Evolutionary conservation across 2,797 vertebrate species (phyloP), one percentile per base, ranked within the genome.

Genomic region (Ctenosaura bakeri): DNA sequence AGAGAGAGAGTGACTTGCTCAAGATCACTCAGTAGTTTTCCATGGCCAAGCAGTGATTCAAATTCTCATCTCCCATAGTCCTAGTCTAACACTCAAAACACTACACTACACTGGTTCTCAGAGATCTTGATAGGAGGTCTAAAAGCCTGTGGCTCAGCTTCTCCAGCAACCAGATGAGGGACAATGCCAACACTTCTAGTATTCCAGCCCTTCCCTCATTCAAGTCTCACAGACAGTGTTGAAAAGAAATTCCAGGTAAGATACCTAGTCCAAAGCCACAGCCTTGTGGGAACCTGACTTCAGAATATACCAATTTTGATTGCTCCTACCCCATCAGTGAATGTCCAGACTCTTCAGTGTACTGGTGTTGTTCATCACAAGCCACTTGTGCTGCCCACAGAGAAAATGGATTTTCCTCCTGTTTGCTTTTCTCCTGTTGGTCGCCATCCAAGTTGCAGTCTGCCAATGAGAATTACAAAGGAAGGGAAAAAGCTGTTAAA

Each of bases 361-460:
- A 83, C 18, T 62, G 64, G 26, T 73, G 38, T 71, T n/a, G 87
- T 46, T 91, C 83, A 10, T 7, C 69, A 16, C 14, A 85, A 24
- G 69, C 62, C 32, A 78, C 59, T 59, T 90, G 92, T 52, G 86
- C 77, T 29, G 80, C 42, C 0, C 62, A 85, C 29, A 73, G 35
- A 80, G 18, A 26, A 59, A 35, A 84, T n/a, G 83, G 54, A 0
- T 13, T 56, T 0, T 79, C 73, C 12, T 87, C 87, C 42, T 32
- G 12, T 59, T 35, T 24, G n/a, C 26, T 42, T 46, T 32, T 10
- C 56, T 14, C 13, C 42, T 3, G 42, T n/a, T 32, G 74, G 32
- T 38, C n/a, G 20, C 69, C 87, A 73, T 74, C 92, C 93, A 50
- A 2, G 35, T 87, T 81, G 80, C 88, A 84, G 12, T 50, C 91